These are phyloP conservation scores for Agonum fuliginosum DNA, from an alignment of 2,888 invertebrate species.

Conservation along the genomic window DNA sequence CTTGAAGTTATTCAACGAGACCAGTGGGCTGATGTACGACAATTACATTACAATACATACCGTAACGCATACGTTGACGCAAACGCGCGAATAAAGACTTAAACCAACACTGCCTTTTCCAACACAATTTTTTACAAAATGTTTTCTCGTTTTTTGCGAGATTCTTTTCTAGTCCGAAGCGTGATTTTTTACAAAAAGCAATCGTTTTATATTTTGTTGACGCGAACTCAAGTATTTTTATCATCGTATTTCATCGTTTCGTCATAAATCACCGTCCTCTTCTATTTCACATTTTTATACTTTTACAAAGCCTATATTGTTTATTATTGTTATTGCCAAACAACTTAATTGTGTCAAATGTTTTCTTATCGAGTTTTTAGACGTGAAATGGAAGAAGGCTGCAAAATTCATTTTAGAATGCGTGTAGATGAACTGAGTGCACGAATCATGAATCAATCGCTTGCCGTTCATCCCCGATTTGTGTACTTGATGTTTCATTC, in stretches of 20 bases:
- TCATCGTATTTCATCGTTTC: conserved; percentile 34
- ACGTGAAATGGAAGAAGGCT: conserved; percentile 33
- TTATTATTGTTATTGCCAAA: conserved; percentile 15
- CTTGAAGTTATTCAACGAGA: conserved; percentile 62
- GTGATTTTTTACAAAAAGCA: conserved; percentile 59
- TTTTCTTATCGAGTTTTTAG: conserved; percentile 8
- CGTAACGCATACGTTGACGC: conserved; percentile 15
- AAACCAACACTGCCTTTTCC: conserved; percentile 60
- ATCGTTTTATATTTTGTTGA: conserved; percentile 56
- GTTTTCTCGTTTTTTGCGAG: conserved; percentile 57
- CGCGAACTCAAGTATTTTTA: conserved; percentile 54
- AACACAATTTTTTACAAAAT: conserved; percentile 59
- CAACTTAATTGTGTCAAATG: conserved; percentile 36
- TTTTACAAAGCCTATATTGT: conserved; percentile 13
- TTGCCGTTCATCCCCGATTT: conserved; percentile 36
- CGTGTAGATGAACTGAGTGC: conserved; percentile 14
- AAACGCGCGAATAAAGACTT: conserved; percentile 55
- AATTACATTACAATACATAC: background rate
- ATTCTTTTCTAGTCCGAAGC: conserved; percentile 60
- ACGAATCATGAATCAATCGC: conserved; percentile 37
- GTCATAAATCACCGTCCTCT: conserved; percentile 23
- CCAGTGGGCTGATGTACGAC: conserved; percentile 27
- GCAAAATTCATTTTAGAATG: conserved; percentile 27
- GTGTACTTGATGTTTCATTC: conserved; percentile 37
- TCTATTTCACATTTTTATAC: conserved; percentile 27